Percentiles rank a stretch among this genome's conserved stretches.
These are phyloP conservation scores for Pachymerium ferrugineum DNA, from an alignment of 2,888 invertebrate species.

Conservation along the genomic window DNA sequence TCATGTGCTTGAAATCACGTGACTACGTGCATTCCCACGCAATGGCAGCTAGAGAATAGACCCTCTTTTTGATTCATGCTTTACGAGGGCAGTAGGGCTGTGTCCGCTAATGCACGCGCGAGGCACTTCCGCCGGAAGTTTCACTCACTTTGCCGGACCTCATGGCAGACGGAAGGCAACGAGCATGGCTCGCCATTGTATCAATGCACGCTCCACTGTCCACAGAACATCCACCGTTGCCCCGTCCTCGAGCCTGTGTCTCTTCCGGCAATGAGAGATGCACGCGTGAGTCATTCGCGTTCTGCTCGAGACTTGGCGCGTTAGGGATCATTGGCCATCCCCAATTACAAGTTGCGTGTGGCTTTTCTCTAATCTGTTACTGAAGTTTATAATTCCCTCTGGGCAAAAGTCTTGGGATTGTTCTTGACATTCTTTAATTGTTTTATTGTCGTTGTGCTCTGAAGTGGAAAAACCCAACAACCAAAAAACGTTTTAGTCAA, in stretches of 20 bases:
- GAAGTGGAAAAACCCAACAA: no score
- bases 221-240: conserved; percentile 19
- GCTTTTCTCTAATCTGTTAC: not conserved
- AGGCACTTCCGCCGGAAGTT: conserved; percentile 28
- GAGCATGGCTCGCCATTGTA: conserved; percentile 23
- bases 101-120: conserved; percentile 28
- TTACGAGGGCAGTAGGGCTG: conserved; percentile 27
- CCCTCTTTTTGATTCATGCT: conserved; percentile 25
- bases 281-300: conserved; percentile 4
- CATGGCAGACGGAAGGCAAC: conserved; percentile 28
- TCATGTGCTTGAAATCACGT: conserved; percentile 14
- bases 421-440: not conserved
- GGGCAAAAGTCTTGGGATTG: no score
- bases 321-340: conserved; percentile 22
- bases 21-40: not conserved
- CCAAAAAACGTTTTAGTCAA: no score
- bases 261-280: conserved; percentile 10
- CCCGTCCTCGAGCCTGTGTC: not conserved
- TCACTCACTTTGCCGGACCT: conserved; percentile 23
- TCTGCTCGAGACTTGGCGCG: not conserved
- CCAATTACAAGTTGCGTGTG: conserved; percentile 14
- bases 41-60: not conserved
- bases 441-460: no score
- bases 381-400: not conserved
- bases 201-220: conserved; percentile 23